Base-by-base conservation (phyloP, 2,113 vertebrate species). In the Geococcyx californianus region DNA sequence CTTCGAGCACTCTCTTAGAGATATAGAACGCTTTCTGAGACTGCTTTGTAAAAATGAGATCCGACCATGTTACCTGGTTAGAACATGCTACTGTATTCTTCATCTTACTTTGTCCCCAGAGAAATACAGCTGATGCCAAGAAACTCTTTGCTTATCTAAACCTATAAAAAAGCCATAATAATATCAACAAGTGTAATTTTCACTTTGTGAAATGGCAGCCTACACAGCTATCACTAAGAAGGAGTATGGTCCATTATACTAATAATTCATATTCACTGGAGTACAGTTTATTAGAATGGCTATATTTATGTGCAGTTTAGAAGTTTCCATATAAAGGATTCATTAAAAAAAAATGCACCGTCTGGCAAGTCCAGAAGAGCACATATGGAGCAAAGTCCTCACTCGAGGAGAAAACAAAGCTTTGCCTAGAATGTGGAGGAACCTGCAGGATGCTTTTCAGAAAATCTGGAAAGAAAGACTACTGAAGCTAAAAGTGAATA, bases 361-460 rank as follows among this genome's bases (percentile, higher is more conserved):
- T 24, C 60, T 92, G 70, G 42, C n/a, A 88, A 89, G 45, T 90
- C 60, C 21, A 84, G 56, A 87, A 89, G 33, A 31, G 36, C 19
- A 75, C 16, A 84, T 14, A 45, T 67, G 70, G 58, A 93, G 59
- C 73, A 60, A 93, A 93, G 34, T 83, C 56, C 47, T 89, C 42
- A 75, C 33, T 81, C 24, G n/a, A 89, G 60, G 44, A 89, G 40
- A 82, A 91, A 94, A 89, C 49, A 40, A 76, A 56, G 31, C 33
- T 72, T 84, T 91, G 64, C 28, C 29, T 68, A 59, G 56, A 87
- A 95, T 70, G 49, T 64, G 11, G 44, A 87, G 34, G 69, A 93
- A 63, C 29, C 77, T 55, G 64, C 87, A 87, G 90, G 87, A 94
- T 49, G 49, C 56, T 93, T 89, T 47, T 66, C 89, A 94, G 76